phyloP scores from a whole-genome alignment of 2,797 vertebrate species.

The Adrianichthys oophorus region DNA sequence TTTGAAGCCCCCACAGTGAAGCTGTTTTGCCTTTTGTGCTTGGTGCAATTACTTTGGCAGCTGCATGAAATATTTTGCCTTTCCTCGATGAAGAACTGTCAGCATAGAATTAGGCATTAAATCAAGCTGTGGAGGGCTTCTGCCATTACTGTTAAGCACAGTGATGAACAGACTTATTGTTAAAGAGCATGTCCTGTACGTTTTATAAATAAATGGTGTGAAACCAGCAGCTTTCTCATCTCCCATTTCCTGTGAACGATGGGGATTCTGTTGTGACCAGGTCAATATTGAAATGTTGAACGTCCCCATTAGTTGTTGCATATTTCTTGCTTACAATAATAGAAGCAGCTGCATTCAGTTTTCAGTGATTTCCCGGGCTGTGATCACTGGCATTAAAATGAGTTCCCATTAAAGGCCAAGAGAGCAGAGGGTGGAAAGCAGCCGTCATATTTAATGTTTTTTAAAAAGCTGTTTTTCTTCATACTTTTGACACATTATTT shows the following conservation, averaged over 20 bases:
- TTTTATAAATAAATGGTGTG: constrained; percentile 5
- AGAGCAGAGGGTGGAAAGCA: constrained; percentile 10
- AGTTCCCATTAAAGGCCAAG: constrained; percentile 29
- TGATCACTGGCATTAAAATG: constrained; percentile 32
- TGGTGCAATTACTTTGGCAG: constrained; percentile 65
- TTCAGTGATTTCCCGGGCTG: constrained; percentile 30
- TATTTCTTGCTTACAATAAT: constrained; percentile 45
- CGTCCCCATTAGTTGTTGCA: constrained; percentile 40
- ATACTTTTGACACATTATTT: too few relatives aligned
- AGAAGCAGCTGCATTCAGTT: constrained; percentile 48
- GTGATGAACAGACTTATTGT: constrained; percentile 13
- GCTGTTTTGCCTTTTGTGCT: constrained; percentile 61
- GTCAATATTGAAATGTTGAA: constrained; percentile 47
- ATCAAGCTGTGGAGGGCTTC: constrained; percentile 40
- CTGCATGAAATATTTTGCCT: constrained; percentile 50
- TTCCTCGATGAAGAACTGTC: constrained; percentile 60
- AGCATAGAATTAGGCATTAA: constrained; percentile 53
- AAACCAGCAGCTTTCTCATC: constrained; percentile 20
- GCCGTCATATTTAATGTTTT: neutral
- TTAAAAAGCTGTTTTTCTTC: too few relatives aligned
- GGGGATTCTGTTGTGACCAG: constrained; percentile 24
- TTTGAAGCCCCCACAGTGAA: constrained; percentile 68
- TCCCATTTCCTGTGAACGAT: constrained; percentile 16
- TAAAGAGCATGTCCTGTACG: constrained; percentile 11
- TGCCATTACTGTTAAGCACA: constrained; percentile 30